Evolutionary conservation across 2,113 vertebrate species (phyloP), one percentile per base, ranked within the genome.

Genomic region (Myotis lucifugus): DNA sequence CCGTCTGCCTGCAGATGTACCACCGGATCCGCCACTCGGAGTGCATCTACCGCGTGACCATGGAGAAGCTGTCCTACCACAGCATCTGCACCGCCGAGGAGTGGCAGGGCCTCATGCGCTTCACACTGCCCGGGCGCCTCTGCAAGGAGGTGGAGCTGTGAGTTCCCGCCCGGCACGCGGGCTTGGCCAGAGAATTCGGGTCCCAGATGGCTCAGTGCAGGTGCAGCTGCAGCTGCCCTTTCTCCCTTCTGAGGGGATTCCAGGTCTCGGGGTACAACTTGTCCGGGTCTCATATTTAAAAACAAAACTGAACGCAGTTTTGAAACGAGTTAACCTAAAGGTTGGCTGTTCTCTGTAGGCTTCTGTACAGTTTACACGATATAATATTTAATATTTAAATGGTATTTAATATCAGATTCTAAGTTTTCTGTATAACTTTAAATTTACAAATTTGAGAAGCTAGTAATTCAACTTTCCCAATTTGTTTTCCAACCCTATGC

Each of bases 51-150:
- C 99, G 99, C 94, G 99, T 99, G 81, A 99, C 99, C 0, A 99
- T 99, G 99, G 99, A 99, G 97, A 99, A 99, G 94, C 98, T 99
- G 67, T 99, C 99, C 17, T 99, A 99, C 96, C 99, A 99, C 95
- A 99, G 99, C 98, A 99, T 99, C 96, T 99, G 99, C 96, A 99
- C 99, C 5, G 98, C 99, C 0, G 99, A 99, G 96, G 99, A 99
- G 97, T 99, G 99, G 99, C 99, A 99, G 97, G 99, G 98, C 94
- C 99, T 99, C 76, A 99, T 99, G 97, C 98, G 97, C 84, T 99
- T 99, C 97, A 98, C 97, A 85, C 99, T 99, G 72, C 99, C 99
- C 9, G 48, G 97, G 23, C 98, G 98, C 56, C 98, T 99, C 96
- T 99, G 99, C 98, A 99, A 99, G 98, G 99, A 99, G 95, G 99